These are phyloP conservation scores for Chrysemys picta DNA, from an alignment of 2,113 vertebrate species.

Conservation along the genomic window DNA sequence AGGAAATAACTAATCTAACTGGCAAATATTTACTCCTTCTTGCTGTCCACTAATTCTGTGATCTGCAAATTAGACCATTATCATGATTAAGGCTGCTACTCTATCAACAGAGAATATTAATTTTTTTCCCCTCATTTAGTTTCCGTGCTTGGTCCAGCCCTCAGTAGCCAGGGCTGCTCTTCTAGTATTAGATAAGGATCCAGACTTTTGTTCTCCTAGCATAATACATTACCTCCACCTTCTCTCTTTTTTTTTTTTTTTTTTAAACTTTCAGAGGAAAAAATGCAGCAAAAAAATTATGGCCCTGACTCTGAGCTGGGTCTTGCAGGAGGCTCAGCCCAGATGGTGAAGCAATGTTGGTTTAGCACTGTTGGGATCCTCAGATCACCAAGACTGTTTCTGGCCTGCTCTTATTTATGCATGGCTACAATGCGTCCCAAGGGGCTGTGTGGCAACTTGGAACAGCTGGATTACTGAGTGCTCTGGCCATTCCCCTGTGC, in stretches of 20 bases:
- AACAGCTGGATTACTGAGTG: neutral
- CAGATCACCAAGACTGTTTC: neutral
- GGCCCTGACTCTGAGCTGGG: neutral
- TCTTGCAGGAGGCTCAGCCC: neutral
- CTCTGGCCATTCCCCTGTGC: neutral
- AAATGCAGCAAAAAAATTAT: neutral
- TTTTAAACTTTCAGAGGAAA: no score
- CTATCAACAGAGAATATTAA: constrained; percentile 1
- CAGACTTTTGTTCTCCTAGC: neutral
- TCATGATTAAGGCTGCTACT: constrained; percentile 35
- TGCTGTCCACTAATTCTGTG: constrained; percentile 36
- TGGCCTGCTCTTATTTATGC: neutral
- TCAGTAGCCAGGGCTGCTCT: neutral
- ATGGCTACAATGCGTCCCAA: neutral
- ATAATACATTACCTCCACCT: neutral
- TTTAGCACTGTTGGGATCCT: neutral
- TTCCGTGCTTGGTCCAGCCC: neutral
- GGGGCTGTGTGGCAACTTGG: neutral
- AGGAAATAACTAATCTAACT: constrained; percentile 9
- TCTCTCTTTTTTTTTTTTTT: no score
- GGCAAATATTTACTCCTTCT: neutral
- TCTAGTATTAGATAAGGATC: neutral
- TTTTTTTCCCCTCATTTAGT: rapidly evolving
- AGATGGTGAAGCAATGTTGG: neutral
- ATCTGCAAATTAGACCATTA: neutral